phyloP scores from a whole-genome alignment of 1,140 invertebrate species.

The Aporrectodea caliginosa region DNA sequence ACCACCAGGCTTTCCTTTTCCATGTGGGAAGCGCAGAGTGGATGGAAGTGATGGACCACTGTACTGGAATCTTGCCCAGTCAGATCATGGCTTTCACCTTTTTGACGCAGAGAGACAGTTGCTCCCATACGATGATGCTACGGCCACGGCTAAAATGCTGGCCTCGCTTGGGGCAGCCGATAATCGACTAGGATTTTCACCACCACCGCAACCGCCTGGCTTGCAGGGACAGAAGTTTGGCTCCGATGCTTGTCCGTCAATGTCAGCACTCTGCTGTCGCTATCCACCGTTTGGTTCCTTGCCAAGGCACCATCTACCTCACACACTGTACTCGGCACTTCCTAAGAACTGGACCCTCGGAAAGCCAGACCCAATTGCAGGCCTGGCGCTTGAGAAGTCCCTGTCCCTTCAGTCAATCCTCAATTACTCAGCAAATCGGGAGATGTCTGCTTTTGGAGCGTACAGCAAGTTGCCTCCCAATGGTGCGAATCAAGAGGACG shows the following conservation, averaged over 20 bases:
- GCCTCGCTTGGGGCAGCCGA: conserved; percentile 65
- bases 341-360: background rate
- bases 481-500: background rate
- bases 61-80: background rate
- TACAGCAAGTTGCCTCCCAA: background rate
- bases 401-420: background rate
- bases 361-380: background rate
- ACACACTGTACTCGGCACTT: background rate
- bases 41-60: background rate
- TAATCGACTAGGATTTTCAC: conserved; percentile 14
- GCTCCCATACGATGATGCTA: conserved; percentile 76
- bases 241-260: background rate
- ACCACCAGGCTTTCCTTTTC: conserved; percentile 72
- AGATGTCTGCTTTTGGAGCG: background rate
- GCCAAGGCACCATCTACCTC: background rate
- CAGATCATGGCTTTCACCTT: background rate
- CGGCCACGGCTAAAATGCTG: conserved; percentile 91
- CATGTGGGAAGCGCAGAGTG: conserved; percentile 59
- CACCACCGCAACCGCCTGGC: conserved; percentile 35
- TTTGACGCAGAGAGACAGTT: background rate
- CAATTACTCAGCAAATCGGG: background rate
- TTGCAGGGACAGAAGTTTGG: background rate
- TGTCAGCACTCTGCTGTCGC: background rate
- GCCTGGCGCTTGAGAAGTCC: background rate
- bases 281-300: background rate